Evolutionary conservation across 2,113 vertebrate genomes (phyloP).

Genomic region (Bos indicus): DNA sequence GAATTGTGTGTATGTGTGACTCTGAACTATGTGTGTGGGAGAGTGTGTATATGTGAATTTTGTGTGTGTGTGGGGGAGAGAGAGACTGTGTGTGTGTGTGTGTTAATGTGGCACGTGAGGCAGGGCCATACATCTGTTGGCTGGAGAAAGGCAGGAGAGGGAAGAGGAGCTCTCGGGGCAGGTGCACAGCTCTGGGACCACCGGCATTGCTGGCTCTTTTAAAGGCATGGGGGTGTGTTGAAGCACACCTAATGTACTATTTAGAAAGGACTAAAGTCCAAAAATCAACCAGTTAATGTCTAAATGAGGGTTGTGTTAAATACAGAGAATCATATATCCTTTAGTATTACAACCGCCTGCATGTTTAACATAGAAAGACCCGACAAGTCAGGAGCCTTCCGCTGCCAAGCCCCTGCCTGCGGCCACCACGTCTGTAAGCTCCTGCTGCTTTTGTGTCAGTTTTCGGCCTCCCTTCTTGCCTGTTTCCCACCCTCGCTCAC

Average conservation of each 20-base stretch:
- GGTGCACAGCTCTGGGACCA: neutral
- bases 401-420: no score
- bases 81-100: no score
- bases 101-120: no score
- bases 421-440: neutral
- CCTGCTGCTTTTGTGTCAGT: neutral
- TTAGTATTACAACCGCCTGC: neutral
- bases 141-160: neutral
- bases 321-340: neutral
- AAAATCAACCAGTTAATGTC: neutral
- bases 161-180: neutral
- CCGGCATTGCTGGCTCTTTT: accelerated
- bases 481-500: no score
- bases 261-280: neutral
- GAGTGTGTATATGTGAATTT: no score
- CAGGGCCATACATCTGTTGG: neutral
- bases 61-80: neutral
- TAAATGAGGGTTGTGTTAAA: neutral
- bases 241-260: neutral
- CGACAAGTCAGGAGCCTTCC: accelerated
- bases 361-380: neutral
- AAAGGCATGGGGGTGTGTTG: neutral
- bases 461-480: neutral
- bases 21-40: neutral
- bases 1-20: neutral